These are phyloP conservation scores for Siphlonurus alternatus DNA, from an alignment of 2,888 invertebrate species.

Conservation along the genomic window DNA sequence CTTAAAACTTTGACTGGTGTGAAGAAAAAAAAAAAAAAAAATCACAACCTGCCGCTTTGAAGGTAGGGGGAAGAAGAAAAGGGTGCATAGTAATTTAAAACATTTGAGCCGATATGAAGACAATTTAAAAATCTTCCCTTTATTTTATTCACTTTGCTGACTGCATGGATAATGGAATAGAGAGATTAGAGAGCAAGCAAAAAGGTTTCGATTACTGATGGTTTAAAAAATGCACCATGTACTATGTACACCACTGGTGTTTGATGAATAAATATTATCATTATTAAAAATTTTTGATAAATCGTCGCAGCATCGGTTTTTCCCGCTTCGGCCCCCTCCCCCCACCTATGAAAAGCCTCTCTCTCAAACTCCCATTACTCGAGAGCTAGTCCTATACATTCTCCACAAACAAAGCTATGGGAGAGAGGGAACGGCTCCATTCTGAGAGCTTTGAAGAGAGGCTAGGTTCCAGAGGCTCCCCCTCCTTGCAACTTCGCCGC, in stretches of 20 bases:
- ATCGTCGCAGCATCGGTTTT: neutral
- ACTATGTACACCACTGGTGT: no score
- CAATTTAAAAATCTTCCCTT: no score
- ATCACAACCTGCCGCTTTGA: no score
- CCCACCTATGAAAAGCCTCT: neutral
- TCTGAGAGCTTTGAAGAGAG: neutral
- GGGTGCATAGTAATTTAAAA: no score
- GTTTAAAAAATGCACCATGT: no score
- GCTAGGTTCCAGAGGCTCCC: neutral
- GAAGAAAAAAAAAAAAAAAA: no score
- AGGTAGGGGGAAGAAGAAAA: no score
- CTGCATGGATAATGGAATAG: no score
- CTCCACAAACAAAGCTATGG: neutral
- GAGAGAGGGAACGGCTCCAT: neutral
- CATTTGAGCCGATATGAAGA: no score
- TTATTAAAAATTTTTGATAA: neutral
- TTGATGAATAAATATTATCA: no score
- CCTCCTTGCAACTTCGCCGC: neutral
- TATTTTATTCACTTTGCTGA: no score
- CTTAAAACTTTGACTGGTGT: no score
- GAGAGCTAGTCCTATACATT: neutral
- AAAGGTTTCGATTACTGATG: neutral
- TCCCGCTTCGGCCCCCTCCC: neutral
- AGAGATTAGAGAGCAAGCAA: neutral
- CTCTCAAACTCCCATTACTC: neutral